These are phyloP conservation scores for Corvus cornix DNA, from an alignment of 2,113 vertebrate genomes.

Conservation along the genomic window DNA sequence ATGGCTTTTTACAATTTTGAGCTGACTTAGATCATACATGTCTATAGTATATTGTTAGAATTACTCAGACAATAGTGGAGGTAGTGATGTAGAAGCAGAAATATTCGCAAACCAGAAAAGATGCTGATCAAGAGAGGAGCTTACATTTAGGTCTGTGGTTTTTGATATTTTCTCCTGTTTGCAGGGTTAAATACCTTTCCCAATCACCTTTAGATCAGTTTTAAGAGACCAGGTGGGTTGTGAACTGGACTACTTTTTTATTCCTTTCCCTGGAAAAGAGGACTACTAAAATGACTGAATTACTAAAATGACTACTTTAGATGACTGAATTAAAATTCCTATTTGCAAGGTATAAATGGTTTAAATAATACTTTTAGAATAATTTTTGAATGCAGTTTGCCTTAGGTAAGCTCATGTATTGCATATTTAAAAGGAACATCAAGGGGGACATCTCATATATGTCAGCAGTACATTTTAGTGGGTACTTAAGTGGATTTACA, in stretches of 20 bases:
- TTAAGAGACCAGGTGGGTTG: background rate
- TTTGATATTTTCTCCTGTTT: background rate
- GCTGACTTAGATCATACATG: background rate
- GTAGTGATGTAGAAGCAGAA: background rate
- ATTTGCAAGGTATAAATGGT: background rate
- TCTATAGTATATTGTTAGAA: background rate
- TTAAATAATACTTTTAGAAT: background rate
- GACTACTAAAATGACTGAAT: background rate
- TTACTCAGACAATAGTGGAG: background rate
- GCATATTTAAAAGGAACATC: background rate
- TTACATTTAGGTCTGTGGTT: background rate
- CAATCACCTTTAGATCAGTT: background rate
- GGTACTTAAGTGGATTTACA: background rate
- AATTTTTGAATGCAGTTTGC: background rate
- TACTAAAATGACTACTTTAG: background rate
- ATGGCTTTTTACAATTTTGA: background rate
- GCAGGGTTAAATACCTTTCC: background rate
- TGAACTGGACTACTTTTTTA: background rate
- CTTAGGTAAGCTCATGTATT: background rate
- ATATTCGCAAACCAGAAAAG: background rate
- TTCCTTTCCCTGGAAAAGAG: background rate
- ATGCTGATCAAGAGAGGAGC: background rate
- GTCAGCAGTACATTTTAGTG: background rate
- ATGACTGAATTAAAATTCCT: background rate
- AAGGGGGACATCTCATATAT: background rate